A percentile compares a stretch with the other conserved stretches of the same genome.
Evolutionary conservation across 2,888 invertebrate species (phyloP).

Genomic region (Tubulanus polymorphus): DNA sequence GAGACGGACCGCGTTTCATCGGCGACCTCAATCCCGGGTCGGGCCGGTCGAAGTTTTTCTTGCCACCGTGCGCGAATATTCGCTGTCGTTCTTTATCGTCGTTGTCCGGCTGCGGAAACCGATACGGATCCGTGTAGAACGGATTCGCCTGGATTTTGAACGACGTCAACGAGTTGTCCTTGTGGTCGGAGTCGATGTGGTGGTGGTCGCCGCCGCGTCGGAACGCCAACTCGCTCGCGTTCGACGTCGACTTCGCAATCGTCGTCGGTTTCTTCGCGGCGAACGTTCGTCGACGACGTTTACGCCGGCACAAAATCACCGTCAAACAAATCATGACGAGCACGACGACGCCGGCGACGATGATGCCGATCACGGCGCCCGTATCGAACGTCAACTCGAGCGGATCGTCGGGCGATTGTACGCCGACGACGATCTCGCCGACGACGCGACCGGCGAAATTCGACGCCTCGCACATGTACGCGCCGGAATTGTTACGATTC

Average conservation of each 20-base stretch:
- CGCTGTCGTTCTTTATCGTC: too few relatives aligned
- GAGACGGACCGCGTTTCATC: too few relatives aligned
- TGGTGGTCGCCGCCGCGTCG: too few relatives aligned
- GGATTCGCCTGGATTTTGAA: background rate
- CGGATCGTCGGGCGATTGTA: slow-evolving; percentile 2
- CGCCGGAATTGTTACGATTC: background rate
- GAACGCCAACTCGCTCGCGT: too few relatives aligned
- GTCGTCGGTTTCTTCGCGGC: too few relatives aligned
- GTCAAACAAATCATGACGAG: slow-evolving; percentile 19
- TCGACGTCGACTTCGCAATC: too few relatives aligned
- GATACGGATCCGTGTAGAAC: background rate
- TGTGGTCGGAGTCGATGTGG: too few relatives aligned
- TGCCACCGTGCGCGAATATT: too few relatives aligned
- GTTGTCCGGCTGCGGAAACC: background rate
- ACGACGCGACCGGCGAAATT: background rate
- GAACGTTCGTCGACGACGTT: slow-evolving; percentile 25
- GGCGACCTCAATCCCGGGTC: too few relatives aligned
- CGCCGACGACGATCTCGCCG: background rate
- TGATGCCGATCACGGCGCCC: slow-evolving; percentile 31
- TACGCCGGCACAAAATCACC: slow-evolving; percentile 24
- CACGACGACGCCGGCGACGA: slow-evolving; percentile 33
- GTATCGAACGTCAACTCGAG: slow-evolving; percentile 18
- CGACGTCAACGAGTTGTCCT: too few relatives aligned
- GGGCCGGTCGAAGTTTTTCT: too few relatives aligned
- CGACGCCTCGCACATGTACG: background rate